These are phyloP conservation scores for Oxystoma pomonae DNA, from an alignment of 2,888 invertebrate genomes.

Conservation along the genomic window DNA sequence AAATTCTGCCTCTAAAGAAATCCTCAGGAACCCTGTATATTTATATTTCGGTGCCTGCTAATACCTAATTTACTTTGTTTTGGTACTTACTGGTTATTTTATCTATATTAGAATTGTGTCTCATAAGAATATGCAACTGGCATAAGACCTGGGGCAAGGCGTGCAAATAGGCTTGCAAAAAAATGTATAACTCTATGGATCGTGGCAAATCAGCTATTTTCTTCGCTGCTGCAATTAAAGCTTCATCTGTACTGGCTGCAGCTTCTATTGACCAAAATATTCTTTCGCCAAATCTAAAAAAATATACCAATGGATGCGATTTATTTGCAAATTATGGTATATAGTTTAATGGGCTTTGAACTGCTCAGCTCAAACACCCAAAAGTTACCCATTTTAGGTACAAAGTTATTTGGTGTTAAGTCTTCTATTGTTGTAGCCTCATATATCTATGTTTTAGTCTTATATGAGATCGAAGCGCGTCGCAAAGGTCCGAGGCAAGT, in stretches of 20 bases:
- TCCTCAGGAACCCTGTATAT: too few relatives aligned
- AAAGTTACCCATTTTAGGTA: too few relatives aligned
- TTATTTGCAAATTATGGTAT: too few relatives aligned
- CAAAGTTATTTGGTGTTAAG: too few relatives aligned
- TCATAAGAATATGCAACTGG: constrained; percentile 61
- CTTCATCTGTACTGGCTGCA: constrained; percentile 57
- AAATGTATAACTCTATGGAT: constrained; percentile 70
- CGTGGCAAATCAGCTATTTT: constrained; percentile 58
- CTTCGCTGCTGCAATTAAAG: constrained; percentile 58
- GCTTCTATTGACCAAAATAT: constrained; percentile 77
- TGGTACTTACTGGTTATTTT: constrained; percentile 62
- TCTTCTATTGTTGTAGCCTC: too few relatives aligned
- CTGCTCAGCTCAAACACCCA: too few relatives aligned
- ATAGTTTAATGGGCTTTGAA: too few relatives aligned
- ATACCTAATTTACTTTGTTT: constrained; percentile 5
- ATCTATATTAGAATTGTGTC: constrained; percentile 52
- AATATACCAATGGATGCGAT: too few relatives aligned
- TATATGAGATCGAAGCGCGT: too few relatives aligned
- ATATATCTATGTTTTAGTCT: too few relatives aligned
- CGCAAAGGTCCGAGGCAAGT: too few relatives aligned
- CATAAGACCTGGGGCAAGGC: constrained; percentile 69
- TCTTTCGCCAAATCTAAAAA: constrained; percentile 64
- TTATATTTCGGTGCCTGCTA: background rate
- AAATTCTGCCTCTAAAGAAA: too few relatives aligned
- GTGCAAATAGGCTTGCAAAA: constrained; percentile 74